Evolutionary conservation across 2,113 vertebrate species (phyloP), one percentile per base, ranked within the genome.

Genomic region (Zosterops hypoxanthus): DNA sequence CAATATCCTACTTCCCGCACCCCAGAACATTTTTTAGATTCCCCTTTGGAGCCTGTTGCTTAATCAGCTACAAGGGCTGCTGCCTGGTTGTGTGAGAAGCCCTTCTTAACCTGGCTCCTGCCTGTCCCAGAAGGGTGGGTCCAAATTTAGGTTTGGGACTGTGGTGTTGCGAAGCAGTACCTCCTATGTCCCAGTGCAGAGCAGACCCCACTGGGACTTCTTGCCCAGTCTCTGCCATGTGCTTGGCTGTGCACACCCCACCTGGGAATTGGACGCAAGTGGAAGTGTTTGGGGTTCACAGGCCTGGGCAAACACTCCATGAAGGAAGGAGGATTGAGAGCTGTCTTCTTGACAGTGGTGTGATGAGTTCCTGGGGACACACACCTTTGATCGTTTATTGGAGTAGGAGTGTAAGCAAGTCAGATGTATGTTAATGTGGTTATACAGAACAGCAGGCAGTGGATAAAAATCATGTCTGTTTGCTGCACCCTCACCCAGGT

Each of bases 21-120:
- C 93, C 93, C 1, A 0, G 56, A 86, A 86, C 90, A 93, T 95
- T 83, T 95, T 90, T 97, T 60, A 75, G 95, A 96, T 90, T 96
- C 93, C 81, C 94, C 83, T 92, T 82, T 95, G 86, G 94, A 90
- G 84, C 90, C 85, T 94, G 91, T 96, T 95, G 94, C 94, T 94
- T 92, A 94, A 86, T 94, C 79, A 84, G 78, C 78, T 69, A 69
- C 46, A 83, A 93, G 72, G 80, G 46, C 70, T 90, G 53, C 65
- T 93, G 92, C 94, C 70, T 88, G 2, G 3, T 34, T 69, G 36
- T 53, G 8, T 1, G 29, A 65, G 86, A 78, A 92, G 25, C 77
- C 72, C 57, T 92, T 88, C 86, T 86, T 68, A 82, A 86, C 75
- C 72, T 90, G 90, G 73, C 92, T 94, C 60, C 88, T 83, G 69